These are phyloP conservation scores for Macrosoma leucophasiata DNA, from an alignment of 2,888 invertebrate genomes.

Conservation along the genomic window DNA sequence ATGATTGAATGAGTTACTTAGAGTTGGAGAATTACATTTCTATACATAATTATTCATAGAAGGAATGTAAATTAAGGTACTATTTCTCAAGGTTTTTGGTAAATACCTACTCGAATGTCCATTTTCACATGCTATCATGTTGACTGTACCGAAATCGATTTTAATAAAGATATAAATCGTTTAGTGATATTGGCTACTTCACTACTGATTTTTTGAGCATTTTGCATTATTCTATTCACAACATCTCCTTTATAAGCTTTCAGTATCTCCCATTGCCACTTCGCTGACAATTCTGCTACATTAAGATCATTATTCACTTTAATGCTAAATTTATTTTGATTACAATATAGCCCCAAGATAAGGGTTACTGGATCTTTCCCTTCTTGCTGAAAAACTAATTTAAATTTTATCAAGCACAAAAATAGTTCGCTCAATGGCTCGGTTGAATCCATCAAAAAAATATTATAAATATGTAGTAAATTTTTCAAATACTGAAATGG, in stretches of 20 bases:
- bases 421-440: constrained; percentile 29
- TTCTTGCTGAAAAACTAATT: constrained; percentile 48
- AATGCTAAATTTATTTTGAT: constrained; percentile 41
- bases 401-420: constrained; percentile 48
- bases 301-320: constrained; percentile 41
- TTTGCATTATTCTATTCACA: constrained; percentile 36
- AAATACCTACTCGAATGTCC: too few relatives aligned
- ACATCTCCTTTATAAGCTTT: constrained; percentile 45
- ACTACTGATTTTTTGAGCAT: constrained; percentile 38
- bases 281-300: constrained; percentile 41
- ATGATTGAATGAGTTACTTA: too few relatives aligned
- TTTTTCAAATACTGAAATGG: constrained; percentile 51
- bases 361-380: constrained; percentile 37
- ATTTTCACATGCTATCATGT: too few relatives aligned
- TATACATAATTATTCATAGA: too few relatives aligned
- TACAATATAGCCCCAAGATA: constrained; percentile 40
- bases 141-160: too few relatives aligned
- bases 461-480: constrained; percentile 42
- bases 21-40: too few relatives aligned
- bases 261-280: constrained; percentile 68
- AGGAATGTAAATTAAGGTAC: too few relatives aligned
- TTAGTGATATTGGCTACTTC: constrained; percentile 31
- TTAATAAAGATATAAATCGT: constrained; percentile 44
- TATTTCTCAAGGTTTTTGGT: too few relatives aligned
- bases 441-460: constrained; percentile 37